These are phyloP conservation scores for Argyra leucocephala DNA, from an alignment of 2,888 invertebrate species.

Conservation along the genomic window DNA sequence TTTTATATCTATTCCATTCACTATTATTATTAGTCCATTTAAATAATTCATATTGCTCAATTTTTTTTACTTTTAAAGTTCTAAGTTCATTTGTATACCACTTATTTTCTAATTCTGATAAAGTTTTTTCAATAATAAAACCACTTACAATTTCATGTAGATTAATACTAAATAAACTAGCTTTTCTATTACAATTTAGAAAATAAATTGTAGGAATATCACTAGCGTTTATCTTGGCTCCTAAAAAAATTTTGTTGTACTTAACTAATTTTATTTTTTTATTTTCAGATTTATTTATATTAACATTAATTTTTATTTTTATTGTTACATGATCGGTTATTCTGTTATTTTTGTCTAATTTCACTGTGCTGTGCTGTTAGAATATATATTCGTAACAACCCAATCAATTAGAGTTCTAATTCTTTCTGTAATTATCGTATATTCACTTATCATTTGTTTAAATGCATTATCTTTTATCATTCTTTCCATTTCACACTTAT, in stretches of 20 bases:
- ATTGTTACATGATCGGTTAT: not conserved
- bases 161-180: not conserved
- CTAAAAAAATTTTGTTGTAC: not conserved
- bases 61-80: not conserved
- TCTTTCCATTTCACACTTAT: not conserved
- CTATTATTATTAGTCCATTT: not conserved
- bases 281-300: not conserved
- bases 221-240: not conserved
- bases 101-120: not conserved
- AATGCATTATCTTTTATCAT: not conserved
- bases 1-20: not conserved
- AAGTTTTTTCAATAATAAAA: no score
- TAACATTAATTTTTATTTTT: not conserved
- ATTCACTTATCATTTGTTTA: not conserved
- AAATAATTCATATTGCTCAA: no score
- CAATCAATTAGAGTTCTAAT: not conserved
- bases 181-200: not conserved
- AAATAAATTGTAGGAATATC: not conserved
- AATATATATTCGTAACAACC: not conserved
- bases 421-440: not conserved
- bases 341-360: not conserved
- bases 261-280: not conserved
- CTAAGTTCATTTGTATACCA: not conserved
- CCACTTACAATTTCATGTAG: no score
- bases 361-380: not conserved